These are phyloP conservation scores for Dugesia japonica DNA, from an alignment of 2,888 invertebrate genomes.

Conservation along the genomic window DNA sequence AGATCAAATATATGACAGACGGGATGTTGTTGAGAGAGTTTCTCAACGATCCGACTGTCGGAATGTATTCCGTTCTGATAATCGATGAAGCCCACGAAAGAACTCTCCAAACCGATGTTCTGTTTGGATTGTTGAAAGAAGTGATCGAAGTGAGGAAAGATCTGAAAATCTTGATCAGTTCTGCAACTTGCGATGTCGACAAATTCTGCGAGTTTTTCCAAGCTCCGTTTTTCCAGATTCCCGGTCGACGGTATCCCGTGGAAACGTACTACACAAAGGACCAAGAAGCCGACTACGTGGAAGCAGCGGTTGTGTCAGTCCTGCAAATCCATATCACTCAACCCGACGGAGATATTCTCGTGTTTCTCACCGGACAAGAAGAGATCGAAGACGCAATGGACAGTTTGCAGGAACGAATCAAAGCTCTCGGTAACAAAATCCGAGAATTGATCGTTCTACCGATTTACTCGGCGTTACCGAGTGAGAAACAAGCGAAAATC, in stretches of 20 bases:
- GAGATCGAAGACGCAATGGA: constrained; percentile 51
- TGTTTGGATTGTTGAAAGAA: constrained; percentile 84
- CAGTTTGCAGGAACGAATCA: constrained; percentile 60
- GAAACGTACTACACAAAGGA: constrained; percentile 97
- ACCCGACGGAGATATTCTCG: constrained; percentile 76
- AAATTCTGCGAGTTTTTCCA: constrained; percentile 91
- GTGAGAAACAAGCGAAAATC: constrained; percentile 94
- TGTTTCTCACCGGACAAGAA: constrained; percentile 70
- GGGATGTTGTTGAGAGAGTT: constrained; percentile 92
- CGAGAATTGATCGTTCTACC: constrained; percentile 78
- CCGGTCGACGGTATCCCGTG: constrained; percentile 84
- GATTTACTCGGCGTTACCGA: constrained; percentile 77
- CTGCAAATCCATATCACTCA: constrained; percentile 95
- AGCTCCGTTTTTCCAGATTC: constrained; percentile 89
- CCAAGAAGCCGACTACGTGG: constrained; percentile 94
- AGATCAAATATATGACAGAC: constrained; percentile 97
- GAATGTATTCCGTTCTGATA: constrained; percentile 85
- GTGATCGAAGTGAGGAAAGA: constrained; percentile 75
- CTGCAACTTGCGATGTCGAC: constrained; percentile 88
- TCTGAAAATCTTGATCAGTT: constrained; percentile 82
- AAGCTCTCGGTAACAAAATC: constrained; percentile 76
- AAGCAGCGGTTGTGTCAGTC: constrained; percentile 88
- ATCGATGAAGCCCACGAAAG: constrained; percentile 98
- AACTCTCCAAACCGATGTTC: constrained; percentile 87
- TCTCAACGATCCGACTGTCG: constrained; percentile 82